phyloP scores from a whole-genome alignment of 2,797 vertebrate species.

The Notolabrus celidotus region DNA sequence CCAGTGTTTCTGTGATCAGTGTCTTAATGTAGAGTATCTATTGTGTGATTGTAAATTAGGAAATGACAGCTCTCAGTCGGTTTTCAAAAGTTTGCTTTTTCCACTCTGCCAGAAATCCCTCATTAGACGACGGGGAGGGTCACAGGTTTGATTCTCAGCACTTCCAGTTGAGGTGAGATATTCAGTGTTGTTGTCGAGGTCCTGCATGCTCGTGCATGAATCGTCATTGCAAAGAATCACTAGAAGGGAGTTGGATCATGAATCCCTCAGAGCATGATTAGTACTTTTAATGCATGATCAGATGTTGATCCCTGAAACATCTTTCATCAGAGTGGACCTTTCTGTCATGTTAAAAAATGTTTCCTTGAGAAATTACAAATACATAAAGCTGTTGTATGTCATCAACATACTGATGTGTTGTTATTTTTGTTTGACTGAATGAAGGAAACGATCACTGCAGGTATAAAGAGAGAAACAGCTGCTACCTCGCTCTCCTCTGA shows the following conservation, averaged over 20 bases:
- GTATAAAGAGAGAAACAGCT: too few relatives aligned
- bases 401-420: too few relatives aligned
- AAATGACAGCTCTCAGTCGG: background rate
- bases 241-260: background rate
- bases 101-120: constrained; percentile 82
- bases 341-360: background rate
- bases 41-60: background rate
- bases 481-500: background rate
- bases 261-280: constrained; percentile 2
- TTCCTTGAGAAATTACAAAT: too few relatives aligned
- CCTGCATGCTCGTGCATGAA: constrained; percentile 28
- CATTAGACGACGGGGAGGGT: constrained; percentile 83
- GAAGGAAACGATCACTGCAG: background rate
- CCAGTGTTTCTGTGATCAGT: constrained; percentile 12
- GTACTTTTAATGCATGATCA: background rate
- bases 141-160: constrained; percentile 87
- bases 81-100: constrained; percentile 53
- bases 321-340: background rate
- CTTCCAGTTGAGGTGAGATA: constrained; percentile 86
- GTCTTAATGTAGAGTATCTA: constrained; percentile 4
- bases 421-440: background rate
- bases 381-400: too few relatives aligned
- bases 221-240: background rate
- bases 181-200: background rate
- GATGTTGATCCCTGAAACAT: background rate